Base-by-base conservation (phyloP, 2,888 invertebrate genomes). In the Tineola bisselliella region DNA sequence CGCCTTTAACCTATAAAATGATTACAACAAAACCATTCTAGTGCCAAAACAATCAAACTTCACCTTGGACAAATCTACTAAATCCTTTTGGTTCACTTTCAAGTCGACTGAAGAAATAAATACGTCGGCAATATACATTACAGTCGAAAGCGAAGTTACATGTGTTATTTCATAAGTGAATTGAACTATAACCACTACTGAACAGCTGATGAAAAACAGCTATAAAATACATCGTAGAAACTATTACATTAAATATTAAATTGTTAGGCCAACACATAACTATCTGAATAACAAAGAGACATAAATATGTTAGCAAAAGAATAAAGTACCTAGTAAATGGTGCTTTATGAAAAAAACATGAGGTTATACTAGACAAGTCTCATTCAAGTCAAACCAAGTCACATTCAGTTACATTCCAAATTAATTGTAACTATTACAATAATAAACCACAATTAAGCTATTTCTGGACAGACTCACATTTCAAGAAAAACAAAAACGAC, bases 21-120 rank as follows among this genome's bases (percentile, higher is more conserved):
- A 56, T 13, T 13, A 33, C 13, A 33, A n/a, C 33, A 33, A 31
- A 58, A 33, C 58, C 31, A 31, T 15, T 54, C 17, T 54, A 19
- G 58, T 33, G 58, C 58, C 33, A 68, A 67, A 79, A 81, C 81
- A 82, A 79, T 81, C 77, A 79, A 76, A 79, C 67, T 72, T 79
- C 76, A 80, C 84, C 82, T 83, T 82, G 79, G 76, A 67, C 69
- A 66, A 30, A 58, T 18, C 81, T 79, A 81, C 74, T 77, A 77
- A 71, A 48, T 44, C 60, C 44, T 44, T 31, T 44, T 6, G 30
- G 48, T 44, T 71, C 68, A 70, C 70, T 74, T 71, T 74, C 73
- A 71, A 73, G 69, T 71, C 69, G 68, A 65, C 66, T 65, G 66
- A 52, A 44, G 74, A 69, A 73, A 79, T 80, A 81, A 81, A 81